Evolutionary conservation across 2,888 invertebrate genomes (phyloP), one percentile per base, ranked within the genome.

Genomic region (Sminthurides aquaticus): DNA sequence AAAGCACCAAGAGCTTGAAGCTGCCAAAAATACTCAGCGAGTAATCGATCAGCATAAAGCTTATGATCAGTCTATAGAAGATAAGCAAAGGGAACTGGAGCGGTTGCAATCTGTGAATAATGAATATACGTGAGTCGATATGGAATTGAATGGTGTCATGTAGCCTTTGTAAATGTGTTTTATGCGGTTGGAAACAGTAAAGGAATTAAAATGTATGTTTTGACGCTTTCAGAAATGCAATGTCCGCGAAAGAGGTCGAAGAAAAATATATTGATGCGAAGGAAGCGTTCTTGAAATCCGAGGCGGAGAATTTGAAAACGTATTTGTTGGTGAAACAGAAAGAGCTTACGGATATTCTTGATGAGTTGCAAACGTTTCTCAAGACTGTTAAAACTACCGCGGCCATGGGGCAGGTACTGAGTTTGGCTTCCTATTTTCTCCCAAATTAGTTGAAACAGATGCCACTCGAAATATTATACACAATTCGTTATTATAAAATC

Each of bases 1-100:
- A 11, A 64, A 58, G 27, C 11, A 49, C 2, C 20, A 20, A 11
- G 57, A 64, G 34, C n/a, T 64, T 2, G 49, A 64, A 24, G 26
- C 15, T 24, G 52, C 58, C 1, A 49, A n/a, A 28, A 26, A 29
- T n/a, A 49, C 49, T 34, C 22, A 25, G 20, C 48, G 43, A 22
- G 49, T 43, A 18, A 52, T 54, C 48, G 29, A 48, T 22, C 56
- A 62, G 20, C 28, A 48, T n/a, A 8, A 48, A 22, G 25, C 56
- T n/a, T 20, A 56, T n/a, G 49, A 57, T 48, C 8, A 24, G 15
- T 5, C 43, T 20, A 62, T 62, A 29, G 57, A 34, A 3, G 27
- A 57, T n/a, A 56, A 56, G 43, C 24, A 49, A 24, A 26, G n/a
- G 22, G 49, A 62, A 27, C 20, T 62, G 22, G 3, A 18, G 2